Base-by-base conservation (phyloP, 30 jellyfish, hydroid and myxozoan species). In the Aurelia aurita complex sp. Pacific region DNA sequence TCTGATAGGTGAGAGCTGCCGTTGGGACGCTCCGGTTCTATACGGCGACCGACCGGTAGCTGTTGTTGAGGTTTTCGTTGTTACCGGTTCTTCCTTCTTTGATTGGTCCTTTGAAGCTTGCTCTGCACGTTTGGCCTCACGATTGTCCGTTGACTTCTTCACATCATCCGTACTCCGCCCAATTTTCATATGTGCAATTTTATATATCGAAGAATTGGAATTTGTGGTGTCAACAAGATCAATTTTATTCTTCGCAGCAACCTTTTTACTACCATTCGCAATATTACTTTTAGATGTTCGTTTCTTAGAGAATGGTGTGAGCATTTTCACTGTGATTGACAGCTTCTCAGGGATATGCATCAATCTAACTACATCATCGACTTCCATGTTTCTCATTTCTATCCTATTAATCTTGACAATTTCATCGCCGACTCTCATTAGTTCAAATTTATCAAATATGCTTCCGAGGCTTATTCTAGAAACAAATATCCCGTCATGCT, bases 401-500 rank as follows among this genome's bases (percentile, higher is more conserved):
- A 92, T 92, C 9, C 89, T 86, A 69, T 92, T 92, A 8, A 92
- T 79, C 85, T 92, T 85, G 60, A 92, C 90, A 16, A 92, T 78
- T 71, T 92, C 98, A 69, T 92, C 98, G 9, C 98, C 98, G 8
- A 92, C 96, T 17, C 89, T 82, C 83, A 92, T 79, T 34, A 92
- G 52, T 51, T 92, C 98, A 61, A 79, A 92, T 52, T 72, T 79
- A 64, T 92, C 98, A 71, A 85, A 92, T 15, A 86, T 85, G 42
- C 97, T 87, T 11, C 98, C 98, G 16, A 92, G 90, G 43, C 82
- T 74, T 18, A 92, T 72, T 36, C 98, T 86, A 59, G 98, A 92
- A 4, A 92, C 84, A 42, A 53, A 92, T 14, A 92, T 87, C 38
- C 98, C 98, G 10, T 87, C 95, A 5, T 76, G 52, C 62, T 87